Conservation (phyloP, 2,888 invertebrate genomes). For the Epinotia ramella region DNA sequence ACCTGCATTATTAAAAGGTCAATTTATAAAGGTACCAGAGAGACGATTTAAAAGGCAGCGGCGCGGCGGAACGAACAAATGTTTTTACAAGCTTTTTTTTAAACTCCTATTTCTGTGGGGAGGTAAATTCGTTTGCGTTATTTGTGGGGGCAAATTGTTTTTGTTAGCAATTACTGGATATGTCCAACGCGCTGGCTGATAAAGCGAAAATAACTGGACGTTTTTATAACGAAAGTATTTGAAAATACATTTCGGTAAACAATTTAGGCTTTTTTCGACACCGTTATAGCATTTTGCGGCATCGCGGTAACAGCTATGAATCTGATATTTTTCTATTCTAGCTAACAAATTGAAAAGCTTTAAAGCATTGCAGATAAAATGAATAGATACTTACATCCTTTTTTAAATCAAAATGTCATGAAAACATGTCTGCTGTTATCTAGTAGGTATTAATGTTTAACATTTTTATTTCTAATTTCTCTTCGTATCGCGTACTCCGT, state of each 20-base stretch:
- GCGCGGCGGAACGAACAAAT: neutral
- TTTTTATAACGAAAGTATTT: neutral
- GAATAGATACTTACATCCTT: too few species aligned
- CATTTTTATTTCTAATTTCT: too few species aligned
- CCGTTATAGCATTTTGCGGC: neutral
- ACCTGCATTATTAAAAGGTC: conserved; percentile 8
- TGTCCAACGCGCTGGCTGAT: neutral
- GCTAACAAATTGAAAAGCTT: too few species aligned
- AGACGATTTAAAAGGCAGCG: neutral
- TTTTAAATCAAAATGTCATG: too few species aligned
- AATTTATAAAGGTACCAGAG: neutral
- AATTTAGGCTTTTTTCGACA: neutral
- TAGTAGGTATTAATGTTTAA: too few species aligned
- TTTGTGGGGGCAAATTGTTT: conserved; percentile 17
- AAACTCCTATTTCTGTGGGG: neutral
- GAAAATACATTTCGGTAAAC: neutral
- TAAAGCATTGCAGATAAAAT: too few species aligned
- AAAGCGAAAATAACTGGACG: neutral
- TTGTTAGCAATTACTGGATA: neutral
- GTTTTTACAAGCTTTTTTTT: conserved; percentile 1
- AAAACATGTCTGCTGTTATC: too few species aligned
- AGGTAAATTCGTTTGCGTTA: conserved; percentile 6
- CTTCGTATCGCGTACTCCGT: too few species aligned
- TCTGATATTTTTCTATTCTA: too few species aligned
- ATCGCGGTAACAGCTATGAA: neutral